Percentiles rank a stretch among this genome's conserved stretches.
Conservation (phyloP, 1,140 invertebrate genomes). For the Brachionus plicatilis region DNA sequence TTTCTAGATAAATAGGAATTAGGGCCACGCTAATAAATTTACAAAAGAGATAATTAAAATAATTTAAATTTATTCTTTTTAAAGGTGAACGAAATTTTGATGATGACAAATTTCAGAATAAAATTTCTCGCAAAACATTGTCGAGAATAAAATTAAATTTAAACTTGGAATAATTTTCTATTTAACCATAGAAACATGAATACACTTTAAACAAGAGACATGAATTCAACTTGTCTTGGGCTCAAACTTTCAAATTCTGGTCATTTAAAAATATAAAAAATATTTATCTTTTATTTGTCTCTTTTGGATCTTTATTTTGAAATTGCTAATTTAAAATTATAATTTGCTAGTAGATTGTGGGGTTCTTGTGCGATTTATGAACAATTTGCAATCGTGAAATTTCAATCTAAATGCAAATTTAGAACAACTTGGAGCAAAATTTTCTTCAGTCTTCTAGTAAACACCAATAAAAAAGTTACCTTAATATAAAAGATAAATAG, state of each 20-base stretch:
- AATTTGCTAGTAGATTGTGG: not conserved
- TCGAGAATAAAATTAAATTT: not conserved
- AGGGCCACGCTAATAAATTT: conserved; percentile 28
- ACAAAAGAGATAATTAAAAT: conserved; percentile 15
- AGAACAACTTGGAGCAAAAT: not conserved
- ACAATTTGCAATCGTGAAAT: conserved; percentile 24
- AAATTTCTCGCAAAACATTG: not conserved
- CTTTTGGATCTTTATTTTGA: not conserved
- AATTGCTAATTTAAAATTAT: conserved; percentile 7
- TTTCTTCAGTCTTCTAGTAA: conserved; percentile 7
- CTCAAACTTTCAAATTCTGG: not conserved
- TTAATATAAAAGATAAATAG: conserved; percentile 13
- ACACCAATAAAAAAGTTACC: not conserved
- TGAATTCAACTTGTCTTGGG: not conserved
- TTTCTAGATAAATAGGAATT: not conserved
- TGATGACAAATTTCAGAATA: not conserved
- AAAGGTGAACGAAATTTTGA: not conserved
- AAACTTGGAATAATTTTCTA: not conserved
- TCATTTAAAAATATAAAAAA: not conserved
- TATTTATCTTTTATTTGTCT: not conserved
- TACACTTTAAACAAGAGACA: not conserved
- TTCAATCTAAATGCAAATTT: not conserved
- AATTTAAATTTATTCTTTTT: not conserved
- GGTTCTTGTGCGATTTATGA: not conserved
- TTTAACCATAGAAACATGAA: not conserved